Evolutionary conservation across 2,797 vertebrate species (phyloP), one percentile per base, ranked within the genome.

Genomic region (Chaetodon trifasciatus): DNA sequence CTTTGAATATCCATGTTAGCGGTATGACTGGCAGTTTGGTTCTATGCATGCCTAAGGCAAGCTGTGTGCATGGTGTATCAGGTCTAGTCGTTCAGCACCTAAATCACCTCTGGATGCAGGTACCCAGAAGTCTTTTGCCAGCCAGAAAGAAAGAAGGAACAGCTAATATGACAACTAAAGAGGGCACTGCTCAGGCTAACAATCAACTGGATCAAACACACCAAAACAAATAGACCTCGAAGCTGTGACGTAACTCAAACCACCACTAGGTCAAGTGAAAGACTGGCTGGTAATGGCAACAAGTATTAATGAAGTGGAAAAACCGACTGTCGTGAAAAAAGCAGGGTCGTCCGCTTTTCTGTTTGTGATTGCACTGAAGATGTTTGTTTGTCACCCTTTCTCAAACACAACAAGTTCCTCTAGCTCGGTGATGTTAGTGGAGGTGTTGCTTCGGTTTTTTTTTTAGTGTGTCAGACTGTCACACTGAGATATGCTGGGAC

Each of bases 381-480:
- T 42, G 12, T 11, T 70, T 79, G 61, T 66, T 57, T 56, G 24
- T 68, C 24, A 21, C 55, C 40, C 39, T 56, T 16, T 63, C 60
- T 58, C 19, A 67, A 62, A 35, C 3, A 40, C 21, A 66, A 46
- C 58, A 63, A 17, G 21, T 73, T 78, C 49, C 5, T 19, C 1
- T 52, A n/a, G 23, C 5, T 71, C 19, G 52, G 49, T 63, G 50
- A 50, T 55, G 66, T 69, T 13, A 39, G 39, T 46, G 11, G 56
- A 83, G 23, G 71, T 86, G 76, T 82, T 66, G 16, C 24, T 73
- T 82, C n/a, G 61, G 16, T 70, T 68, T 66, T 53, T 53, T 52
- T 40, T 2, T 74, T 15, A 37, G 61, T 28, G 61, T 86, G 70
- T 68, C 63, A 66, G 42, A 75, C 49, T 16, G n/a, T 84, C 65